phyloP scores from a whole-genome alignment of 2,113 vertebrate species.

The Morone chrysops region DNA sequence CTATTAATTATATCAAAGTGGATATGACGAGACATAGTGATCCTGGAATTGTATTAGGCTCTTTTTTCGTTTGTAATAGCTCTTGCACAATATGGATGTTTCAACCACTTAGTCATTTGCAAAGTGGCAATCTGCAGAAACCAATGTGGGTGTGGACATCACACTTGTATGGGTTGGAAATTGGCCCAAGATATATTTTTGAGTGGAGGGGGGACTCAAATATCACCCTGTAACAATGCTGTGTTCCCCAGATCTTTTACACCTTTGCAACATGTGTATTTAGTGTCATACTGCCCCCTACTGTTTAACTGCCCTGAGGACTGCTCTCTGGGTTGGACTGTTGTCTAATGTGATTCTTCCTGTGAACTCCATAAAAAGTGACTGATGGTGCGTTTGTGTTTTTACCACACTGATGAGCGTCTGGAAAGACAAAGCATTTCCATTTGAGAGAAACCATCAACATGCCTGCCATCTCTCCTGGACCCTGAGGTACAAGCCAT shows the following conservation, averaged over 20 bases:
- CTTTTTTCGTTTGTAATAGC: not conserved
- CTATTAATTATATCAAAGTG: not conserved
- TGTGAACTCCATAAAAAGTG: not conserved
- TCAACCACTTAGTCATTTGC: no score
- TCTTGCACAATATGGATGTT: no score
- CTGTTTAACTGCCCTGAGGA: constrained; percentile 13
- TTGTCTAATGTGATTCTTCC: not conserved
- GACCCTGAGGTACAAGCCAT: constrained; percentile 8
- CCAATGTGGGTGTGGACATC: no score
- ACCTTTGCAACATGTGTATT: not conserved
- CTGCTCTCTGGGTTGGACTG: no score
- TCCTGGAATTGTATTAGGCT: not conserved
- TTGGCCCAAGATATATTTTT: not conserved
- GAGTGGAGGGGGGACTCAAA: not conserved
- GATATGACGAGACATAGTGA: not conserved
- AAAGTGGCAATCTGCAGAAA: not conserved
- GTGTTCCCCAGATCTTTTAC: not conserved
- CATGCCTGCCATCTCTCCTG: not conserved
- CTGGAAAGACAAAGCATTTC: not conserved
- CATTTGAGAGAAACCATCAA: not conserved
- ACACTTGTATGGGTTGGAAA: no score
- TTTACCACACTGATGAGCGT: not conserved
- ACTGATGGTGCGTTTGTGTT: not conserved
- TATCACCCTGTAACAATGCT: not conserved
- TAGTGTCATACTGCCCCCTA: constrained; percentile 40